Evolutionary conservation across 2,888 invertebrate genomes (phyloP), one percentile per base, ranked within the genome.

Genomic region (Xanthia icteritia): DNA sequence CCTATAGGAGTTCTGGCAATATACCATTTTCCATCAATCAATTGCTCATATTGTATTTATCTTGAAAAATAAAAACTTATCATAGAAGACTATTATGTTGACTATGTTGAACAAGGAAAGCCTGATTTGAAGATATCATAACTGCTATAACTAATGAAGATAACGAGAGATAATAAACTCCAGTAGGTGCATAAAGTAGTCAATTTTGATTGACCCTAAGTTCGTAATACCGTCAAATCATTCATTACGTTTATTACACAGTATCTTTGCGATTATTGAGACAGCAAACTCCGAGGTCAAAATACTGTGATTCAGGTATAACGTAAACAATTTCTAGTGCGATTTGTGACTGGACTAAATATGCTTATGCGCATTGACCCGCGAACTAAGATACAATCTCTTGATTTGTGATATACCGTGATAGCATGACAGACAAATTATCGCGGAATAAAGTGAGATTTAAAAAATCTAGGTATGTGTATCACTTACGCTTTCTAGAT

Each of bases 401-500:
- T 58, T 67, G n/a, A 58, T 77, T 45, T 72, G 65, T 71, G 56
- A 71, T 36, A 65, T 71, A 85, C 51, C 31, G 60, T 45, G n/a
- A 56, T 68, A 42, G 51, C 69, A 76, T 84, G 72, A 77, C 86
- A 13, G 63, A 48, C 77, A 67, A 75, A 77, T 75, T 69, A 58
- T 17, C n/a, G 17, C 51, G 60, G 67, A 71, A 73, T 73, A 60
- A 68, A 82, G 27, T 73, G 51, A 79, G 65, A 74, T 70, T 36
- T 42, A 15, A n/a, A 67, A 78, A 75, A 77, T 78, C 36, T 70
- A 72, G 74, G 36, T 45, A 86, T 83, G 73, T 84, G 76, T 83
- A 79, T 74, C 71, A 84, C 86, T 84, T 84, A 83, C 79, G 66
- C 86, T 84, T 83, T 84, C 86, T 83, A 79, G 69, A 83, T 65